These are phyloP conservation scores for Drosophila arawakana DNA, from an alignment of 1,140 invertebrate genomes.

Conservation along the genomic window DNA sequence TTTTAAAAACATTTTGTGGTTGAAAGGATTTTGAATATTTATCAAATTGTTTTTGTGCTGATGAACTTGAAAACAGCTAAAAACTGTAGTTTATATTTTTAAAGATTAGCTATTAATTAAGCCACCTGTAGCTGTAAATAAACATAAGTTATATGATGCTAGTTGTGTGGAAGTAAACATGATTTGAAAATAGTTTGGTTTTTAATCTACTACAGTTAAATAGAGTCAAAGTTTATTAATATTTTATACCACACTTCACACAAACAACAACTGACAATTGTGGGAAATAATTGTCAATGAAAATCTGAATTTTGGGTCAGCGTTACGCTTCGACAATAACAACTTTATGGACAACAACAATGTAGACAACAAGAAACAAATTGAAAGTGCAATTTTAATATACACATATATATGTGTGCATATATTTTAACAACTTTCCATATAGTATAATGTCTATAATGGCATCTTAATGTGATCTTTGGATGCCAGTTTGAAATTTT, in stretches of 20 bases:
- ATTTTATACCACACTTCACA: background rate
- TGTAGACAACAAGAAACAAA: background rate
- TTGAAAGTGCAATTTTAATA: constrained; percentile 6
- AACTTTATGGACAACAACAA: constrained; percentile 14
- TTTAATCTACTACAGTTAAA: background rate
- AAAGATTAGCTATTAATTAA: too few species aligned
- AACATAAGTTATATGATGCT: too few species aligned
- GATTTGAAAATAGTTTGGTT: too few species aligned
- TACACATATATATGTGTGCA: background rate
- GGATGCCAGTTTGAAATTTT: constrained; percentile 41
- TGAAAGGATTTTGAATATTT: background rate
- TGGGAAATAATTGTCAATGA: constrained; percentile 1
- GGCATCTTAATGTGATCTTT: constrained; percentile 58
- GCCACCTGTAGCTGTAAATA: background rate
- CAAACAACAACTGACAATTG: constrained; percentile 4
- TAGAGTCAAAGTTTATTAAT: background rate
- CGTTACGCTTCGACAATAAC: background rate
- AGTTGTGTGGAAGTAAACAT: too few species aligned
- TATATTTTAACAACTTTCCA: constrained; percentile 15
- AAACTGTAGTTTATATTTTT: too few species aligned
- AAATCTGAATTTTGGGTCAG: constrained; percentile 13
- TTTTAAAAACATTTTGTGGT: background rate
- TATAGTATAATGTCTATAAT: constrained; percentile 40
- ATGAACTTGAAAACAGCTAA: too few species aligned
- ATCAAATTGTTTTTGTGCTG: too few species aligned